Percentiles rank a stretch among this genome's conserved stretches.
phyloP scores from a whole-genome alignment of 1,140 invertebrate species.

The Microplitis mediator region DNA sequence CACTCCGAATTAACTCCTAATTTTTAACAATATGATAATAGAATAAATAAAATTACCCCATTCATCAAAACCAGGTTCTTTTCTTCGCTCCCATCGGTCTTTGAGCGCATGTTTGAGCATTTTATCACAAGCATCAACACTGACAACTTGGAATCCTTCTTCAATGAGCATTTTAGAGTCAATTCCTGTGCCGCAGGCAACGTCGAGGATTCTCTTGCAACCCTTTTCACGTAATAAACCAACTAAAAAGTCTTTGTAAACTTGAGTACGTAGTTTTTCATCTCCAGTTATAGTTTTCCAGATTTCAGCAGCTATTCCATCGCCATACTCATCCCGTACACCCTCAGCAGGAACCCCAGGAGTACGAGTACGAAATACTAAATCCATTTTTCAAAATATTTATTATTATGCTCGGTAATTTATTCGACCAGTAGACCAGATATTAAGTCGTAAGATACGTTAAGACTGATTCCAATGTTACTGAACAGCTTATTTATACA shows the following conservation, averaged over 20 bases:
- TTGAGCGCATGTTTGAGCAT: slow-evolving; percentile 89
- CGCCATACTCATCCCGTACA: slow-evolving; percentile 84
- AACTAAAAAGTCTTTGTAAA: slow-evolving; percentile 81
- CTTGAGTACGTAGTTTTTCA: slow-evolving; percentile 79
- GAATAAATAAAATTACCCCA: slow-evolving; percentile 70
- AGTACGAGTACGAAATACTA: slow-evolving; percentile 76
- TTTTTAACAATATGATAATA: neutral
- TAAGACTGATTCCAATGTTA: no score
- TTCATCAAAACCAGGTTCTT: slow-evolving; percentile 78
- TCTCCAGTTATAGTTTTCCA: slow-evolving; percentile 90
- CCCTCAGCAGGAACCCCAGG: slow-evolving; percentile 81
- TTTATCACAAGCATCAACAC: slow-evolving; percentile 88
- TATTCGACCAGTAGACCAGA: neutral
- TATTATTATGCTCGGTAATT: neutral
- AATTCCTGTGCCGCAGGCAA: slow-evolving; percentile 86
- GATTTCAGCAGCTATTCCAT: slow-evolving; percentile 84
- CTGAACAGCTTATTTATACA: no score
- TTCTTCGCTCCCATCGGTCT: slow-evolving; percentile 80
- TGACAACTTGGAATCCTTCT: slow-evolving; percentile 84
- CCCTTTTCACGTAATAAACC: slow-evolving; percentile 72
- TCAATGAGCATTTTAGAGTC: slow-evolving; percentile 87
- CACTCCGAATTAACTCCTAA: neutral
- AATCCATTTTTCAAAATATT: slow-evolving; percentile 57
- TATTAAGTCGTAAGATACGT: neutral
- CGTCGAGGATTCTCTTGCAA: slow-evolving; percentile 77